A percentile compares a stretch with the other conserved stretches of the same genome.
Evolutionary conservation across 2,797 vertebrate genomes (phyloP).

Genomic region (Hydrolagus colliei): DNA sequence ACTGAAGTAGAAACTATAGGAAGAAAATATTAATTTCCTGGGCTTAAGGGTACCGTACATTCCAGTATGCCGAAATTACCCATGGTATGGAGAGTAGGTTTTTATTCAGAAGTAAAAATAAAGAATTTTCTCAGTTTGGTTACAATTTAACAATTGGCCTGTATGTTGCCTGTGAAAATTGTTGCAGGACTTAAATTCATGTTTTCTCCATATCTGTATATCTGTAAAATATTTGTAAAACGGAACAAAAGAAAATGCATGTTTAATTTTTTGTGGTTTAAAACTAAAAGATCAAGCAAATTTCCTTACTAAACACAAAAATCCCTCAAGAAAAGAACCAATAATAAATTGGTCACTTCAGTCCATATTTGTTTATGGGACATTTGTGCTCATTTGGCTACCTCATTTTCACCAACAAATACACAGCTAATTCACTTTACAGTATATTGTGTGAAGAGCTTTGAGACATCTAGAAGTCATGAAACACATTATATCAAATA

Average conservation of each 20-base stretch:
- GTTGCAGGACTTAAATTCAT: neutral
- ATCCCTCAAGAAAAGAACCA: too few species aligned
- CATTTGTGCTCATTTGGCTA: too few species aligned
- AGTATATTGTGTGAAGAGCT: too few species aligned
- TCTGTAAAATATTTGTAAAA: conserved; percentile 22
- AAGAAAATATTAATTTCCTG: neutral
- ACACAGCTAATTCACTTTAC: too few species aligned
- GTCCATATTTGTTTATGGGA: too few species aligned
- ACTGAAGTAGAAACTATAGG: neutral
- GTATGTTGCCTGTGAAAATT: neutral
- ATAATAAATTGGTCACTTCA: too few species aligned
- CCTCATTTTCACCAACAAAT: too few species aligned
- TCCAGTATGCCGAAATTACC: neutral
- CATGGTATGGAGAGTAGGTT: neutral
- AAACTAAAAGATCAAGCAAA: conserved; percentile 10
- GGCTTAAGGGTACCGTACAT: neutral
- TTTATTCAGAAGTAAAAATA: neutral
- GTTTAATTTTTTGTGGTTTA: conserved; percentile 16
- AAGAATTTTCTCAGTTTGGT: neutral
- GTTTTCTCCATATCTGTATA: neutral
- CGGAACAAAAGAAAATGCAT: neutral
- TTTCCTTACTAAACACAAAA: too few species aligned
- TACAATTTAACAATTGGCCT: neutral
- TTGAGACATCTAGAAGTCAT: too few species aligned
- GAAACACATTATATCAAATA: too few species aligned